phyloP scores from a whole-genome alignment of 2,797 vertebrate genomes.

The Onychomys torridus region DNA sequence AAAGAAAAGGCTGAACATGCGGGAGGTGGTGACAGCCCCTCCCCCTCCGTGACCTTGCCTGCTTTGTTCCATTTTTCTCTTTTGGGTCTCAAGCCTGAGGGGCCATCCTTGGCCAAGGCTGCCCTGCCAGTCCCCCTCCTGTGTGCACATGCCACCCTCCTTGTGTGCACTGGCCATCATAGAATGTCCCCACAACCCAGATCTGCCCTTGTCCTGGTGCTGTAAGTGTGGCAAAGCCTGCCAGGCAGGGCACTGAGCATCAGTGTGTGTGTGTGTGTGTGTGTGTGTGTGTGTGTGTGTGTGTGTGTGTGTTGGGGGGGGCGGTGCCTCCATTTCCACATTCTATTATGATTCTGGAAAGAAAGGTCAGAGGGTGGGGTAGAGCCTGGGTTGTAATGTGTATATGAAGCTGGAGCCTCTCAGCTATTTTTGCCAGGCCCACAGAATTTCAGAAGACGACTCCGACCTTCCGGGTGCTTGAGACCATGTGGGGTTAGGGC shows the following conservation, averaged over 20 bases:
- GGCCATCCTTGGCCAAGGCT: background rate
- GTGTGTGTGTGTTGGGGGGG: too few species aligned
- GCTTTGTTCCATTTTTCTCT: background rate
- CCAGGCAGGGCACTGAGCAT: background rate
- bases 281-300: too few species aligned
- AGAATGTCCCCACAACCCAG: background rate
- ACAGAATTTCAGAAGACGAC: background rate
- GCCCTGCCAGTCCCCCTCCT: background rate
- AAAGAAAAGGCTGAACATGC: background rate
- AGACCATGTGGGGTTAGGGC: background rate
- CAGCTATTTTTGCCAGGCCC: conserved; percentile 50
- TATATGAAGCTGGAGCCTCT: conserved; percentile 52
- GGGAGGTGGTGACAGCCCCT: background rate
- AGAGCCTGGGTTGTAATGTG: conserved; percentile 14
- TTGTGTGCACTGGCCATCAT: background rate
- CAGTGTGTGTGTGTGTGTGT: background rate
- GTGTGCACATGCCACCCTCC: background rate
- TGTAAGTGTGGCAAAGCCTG: background rate
- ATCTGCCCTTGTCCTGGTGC: background rate
- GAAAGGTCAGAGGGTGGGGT: background rate
- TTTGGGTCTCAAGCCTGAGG: background rate
- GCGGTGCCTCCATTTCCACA: background rate
- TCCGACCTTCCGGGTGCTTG: background rate
- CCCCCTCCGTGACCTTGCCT: background rate
- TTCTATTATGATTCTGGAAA: conserved; percentile 59